Evolutionary conservation across 2,888 invertebrate genomes (phyloP).

Genomic region (Perithous albicinctus): DNA sequence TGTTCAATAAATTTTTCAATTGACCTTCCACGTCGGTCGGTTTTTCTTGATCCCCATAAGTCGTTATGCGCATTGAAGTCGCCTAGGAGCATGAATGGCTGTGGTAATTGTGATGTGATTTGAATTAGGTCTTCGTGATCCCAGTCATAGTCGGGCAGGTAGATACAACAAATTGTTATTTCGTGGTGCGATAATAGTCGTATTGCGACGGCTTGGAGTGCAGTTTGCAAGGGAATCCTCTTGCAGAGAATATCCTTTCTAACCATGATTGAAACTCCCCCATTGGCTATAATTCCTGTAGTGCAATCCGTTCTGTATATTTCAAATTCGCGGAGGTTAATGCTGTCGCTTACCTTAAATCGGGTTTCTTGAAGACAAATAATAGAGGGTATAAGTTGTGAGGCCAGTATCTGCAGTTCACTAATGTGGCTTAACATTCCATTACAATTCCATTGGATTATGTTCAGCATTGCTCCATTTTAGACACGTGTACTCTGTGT

Average conservation of each 20-base stretch:
- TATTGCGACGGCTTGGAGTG: not conserved
- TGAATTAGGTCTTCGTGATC: too few relatives aligned
- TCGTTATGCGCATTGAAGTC: slow-evolving; percentile 2
- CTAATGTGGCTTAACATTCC: not conserved
- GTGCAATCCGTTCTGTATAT: not conserved
- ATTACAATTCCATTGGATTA: not conserved
- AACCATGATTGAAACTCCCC: not conserved
- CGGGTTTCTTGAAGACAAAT: not conserved
- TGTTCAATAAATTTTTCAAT: not conserved
- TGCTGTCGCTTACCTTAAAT: not conserved
- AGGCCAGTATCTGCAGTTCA: not conserved
- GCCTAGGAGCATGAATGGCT: not conserved
- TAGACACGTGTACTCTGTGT: not conserved
- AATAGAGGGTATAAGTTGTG: not conserved
- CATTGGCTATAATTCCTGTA: not conserved
- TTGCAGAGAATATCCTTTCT: not conserved
- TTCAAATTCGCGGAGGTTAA: not conserved
- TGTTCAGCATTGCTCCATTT: not conserved
- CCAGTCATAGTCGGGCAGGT: not conserved
- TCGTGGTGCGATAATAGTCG: not conserved
- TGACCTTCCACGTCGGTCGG: not conserved
- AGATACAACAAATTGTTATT: not conserved
- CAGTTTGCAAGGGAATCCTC: not conserved
- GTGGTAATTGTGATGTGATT: not conserved
- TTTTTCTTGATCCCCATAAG: not conserved